phyloP scores from a whole-genome alignment of 2,113 vertebrate species.

The Lampris incognitus region DNA sequence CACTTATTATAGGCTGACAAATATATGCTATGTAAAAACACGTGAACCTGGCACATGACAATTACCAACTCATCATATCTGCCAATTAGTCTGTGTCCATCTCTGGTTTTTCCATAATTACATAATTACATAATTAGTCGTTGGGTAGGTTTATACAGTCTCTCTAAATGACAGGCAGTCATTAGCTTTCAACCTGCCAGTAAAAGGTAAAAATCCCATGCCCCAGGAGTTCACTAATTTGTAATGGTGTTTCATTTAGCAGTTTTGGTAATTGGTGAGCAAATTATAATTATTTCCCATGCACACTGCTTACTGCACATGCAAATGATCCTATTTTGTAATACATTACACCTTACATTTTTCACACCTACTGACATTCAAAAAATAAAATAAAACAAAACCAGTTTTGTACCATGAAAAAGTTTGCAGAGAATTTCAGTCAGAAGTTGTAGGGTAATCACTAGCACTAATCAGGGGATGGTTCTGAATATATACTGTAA shows the following conservation, averaged over 20 bases:
- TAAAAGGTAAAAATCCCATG: slow-evolving; percentile 11
- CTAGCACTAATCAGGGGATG: no score
- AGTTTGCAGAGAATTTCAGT: no score
- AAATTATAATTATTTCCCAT: slow-evolving; percentile 40
- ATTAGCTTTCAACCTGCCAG: slow-evolving; percentile 69
- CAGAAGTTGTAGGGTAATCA: no score
- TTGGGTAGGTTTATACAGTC: slow-evolving; percentile 54
- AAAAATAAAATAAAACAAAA: background rate
- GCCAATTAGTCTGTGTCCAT: slow-evolving; percentile 44
- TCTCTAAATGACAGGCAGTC: slow-evolving; percentile 60
- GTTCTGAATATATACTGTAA: no score
- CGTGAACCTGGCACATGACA: slow-evolving; percentile 43
- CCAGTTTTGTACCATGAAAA: no score
- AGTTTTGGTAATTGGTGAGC: slow-evolving; percentile 60
- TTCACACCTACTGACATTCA: background rate
- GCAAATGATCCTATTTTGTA: slow-evolving; percentile 17
- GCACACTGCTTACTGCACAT: slow-evolving; percentile 11
- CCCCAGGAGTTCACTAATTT: slow-evolving; percentile 49
- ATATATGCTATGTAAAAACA: slow-evolving; percentile 7
- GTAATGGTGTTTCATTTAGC: slow-evolving; percentile 52
- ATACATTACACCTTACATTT: background rate
- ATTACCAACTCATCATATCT: slow-evolving; percentile 54
- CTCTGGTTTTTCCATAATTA: slow-evolving; percentile 64
- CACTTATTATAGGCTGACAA: slow-evolving; percentile 10
- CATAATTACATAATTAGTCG: slow-evolving; percentile 75